Evolutionary conservation across 2,888 invertebrate species (phyloP).

Genomic region (Scotopteryx bipunctaria): DNA sequence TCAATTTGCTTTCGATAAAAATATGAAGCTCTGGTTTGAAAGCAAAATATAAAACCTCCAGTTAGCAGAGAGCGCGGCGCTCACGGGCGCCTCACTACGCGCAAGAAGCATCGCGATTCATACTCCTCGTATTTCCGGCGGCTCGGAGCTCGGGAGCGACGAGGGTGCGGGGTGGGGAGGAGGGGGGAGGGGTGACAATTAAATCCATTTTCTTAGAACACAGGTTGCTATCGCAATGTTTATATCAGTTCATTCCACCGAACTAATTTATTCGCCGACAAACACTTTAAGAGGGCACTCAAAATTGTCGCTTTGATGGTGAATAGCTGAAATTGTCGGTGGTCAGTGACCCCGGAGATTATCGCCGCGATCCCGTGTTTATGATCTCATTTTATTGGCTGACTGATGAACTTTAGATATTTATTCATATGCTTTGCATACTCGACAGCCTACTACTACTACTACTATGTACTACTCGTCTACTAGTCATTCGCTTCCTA

Average conservation of each 20-base stretch:
- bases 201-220: conserved; percentile 43
- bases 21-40: too few species aligned
- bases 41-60: too few species aligned
- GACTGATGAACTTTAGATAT: conserved; percentile 15
- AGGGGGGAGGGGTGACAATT: conserved; percentile 32
- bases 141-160: background rate
- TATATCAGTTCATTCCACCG: conserved; percentile 26
- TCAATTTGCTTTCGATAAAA: too few species aligned
- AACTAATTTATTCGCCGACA: conserved; percentile 40
- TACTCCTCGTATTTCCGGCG: conserved; percentile 41
- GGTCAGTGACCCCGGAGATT: conserved; percentile 3
- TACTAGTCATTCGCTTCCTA: too few species aligned
- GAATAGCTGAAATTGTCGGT: conserved; percentile 25
- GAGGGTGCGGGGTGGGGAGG: background rate
- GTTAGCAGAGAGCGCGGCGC: too few species aligned
- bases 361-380: conserved; percentile 15
- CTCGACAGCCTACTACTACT: too few species aligned
- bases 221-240: conserved; percentile 32
- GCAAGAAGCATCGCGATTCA: conserved; percentile 31
- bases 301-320: conserved; percentile 22
- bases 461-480: too few species aligned
- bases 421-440: background rate
- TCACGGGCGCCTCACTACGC: conserved; percentile 16
- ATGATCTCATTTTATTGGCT: conserved; percentile 13
- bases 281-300: conserved; percentile 25